These are phyloP conservation scores for Holotrichia oblita DNA, from an alignment of 1,140 invertebrate genomes.

Conservation along the genomic window DNA sequence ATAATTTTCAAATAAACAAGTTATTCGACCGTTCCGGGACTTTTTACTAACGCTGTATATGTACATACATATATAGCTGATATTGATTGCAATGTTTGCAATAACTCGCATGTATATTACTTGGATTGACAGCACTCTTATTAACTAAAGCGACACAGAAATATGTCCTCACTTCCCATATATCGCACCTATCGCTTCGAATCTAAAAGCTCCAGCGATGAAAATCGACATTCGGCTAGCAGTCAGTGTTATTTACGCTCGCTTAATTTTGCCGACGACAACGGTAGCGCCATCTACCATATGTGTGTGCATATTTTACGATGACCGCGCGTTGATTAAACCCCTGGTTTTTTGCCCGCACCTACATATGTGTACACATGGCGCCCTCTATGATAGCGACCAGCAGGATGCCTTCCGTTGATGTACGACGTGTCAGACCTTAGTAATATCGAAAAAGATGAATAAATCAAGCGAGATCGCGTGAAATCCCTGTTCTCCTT, in stretches of 20 bases:
- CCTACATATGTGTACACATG: not conserved
- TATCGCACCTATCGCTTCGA: no score
- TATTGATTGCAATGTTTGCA: no score
- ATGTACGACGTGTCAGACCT: constrained; percentile 19
- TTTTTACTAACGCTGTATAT: no score
- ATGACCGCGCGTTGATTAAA: constrained; percentile 19
- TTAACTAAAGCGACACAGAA: no score
- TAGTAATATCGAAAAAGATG: constrained; percentile 17
- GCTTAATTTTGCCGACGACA: constrained; percentile 1
- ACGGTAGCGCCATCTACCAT: constrained; percentile 1
- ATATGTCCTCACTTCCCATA: no score
- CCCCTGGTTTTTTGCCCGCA: not conserved
- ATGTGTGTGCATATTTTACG: constrained; percentile 7
- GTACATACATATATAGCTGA: no score
- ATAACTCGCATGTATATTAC: no score
- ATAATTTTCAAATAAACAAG: no score
- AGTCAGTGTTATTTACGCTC: constrained; percentile 1
- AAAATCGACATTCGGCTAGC: not conserved
- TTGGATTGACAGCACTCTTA: no score
- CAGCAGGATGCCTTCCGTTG: not conserved
- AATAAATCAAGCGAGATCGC: not conserved
- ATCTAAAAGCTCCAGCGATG: not conserved
- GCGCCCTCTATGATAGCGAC: not conserved
- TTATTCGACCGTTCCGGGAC: no score
- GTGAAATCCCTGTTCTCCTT: not conserved